phyloP scores from a whole-genome alignment of 2,113 vertebrate species.

The Pipa parva region DNA sequence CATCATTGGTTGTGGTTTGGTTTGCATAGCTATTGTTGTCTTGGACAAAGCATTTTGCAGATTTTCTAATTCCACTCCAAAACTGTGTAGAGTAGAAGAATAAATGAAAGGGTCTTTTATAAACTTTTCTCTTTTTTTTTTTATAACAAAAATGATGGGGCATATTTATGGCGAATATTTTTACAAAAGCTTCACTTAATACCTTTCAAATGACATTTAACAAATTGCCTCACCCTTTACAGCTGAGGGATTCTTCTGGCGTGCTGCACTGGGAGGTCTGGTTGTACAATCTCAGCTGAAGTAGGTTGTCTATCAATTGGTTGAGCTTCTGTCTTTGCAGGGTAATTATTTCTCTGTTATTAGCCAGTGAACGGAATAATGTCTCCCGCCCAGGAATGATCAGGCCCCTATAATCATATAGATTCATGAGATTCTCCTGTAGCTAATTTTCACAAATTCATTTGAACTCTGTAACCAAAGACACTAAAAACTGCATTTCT shows the following conservation, averaged over 20 bases:
- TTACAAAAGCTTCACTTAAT: not conserved
- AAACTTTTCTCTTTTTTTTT: too few relatives aligned
- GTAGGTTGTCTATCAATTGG: constrained; percentile 72
- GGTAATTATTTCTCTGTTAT: constrained; percentile 89
- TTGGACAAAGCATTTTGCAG: constrained; percentile 78
- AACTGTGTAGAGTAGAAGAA: constrained; percentile 59
- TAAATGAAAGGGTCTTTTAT: too few relatives aligned
- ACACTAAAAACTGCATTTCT: not conserved
- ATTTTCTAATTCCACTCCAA: constrained; percentile 84
- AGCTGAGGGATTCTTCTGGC: constrained; percentile 33
- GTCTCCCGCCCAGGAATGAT: constrained; percentile 84
- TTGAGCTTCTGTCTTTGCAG: constrained; percentile 85
- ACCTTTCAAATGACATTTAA: not conserved
- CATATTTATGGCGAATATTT: too few relatives aligned
- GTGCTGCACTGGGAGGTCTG: constrained; percentile 63
- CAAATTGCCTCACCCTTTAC: constrained; percentile 49
- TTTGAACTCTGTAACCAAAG: not conserved
- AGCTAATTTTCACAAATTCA: too few relatives aligned
- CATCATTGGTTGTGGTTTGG: constrained; percentile 61
- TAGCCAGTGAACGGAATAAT: constrained; percentile 84
- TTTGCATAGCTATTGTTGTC: constrained; percentile 70
- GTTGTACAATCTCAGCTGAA: constrained; percentile 83
- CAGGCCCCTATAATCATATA: constrained; percentile 69
- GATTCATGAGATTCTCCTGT: too few relatives aligned
- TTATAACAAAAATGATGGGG: too few relatives aligned